Conservation (phyloP, 2,888 invertebrate genomes). For the Ommatoiulus sabulosus region DNA sequence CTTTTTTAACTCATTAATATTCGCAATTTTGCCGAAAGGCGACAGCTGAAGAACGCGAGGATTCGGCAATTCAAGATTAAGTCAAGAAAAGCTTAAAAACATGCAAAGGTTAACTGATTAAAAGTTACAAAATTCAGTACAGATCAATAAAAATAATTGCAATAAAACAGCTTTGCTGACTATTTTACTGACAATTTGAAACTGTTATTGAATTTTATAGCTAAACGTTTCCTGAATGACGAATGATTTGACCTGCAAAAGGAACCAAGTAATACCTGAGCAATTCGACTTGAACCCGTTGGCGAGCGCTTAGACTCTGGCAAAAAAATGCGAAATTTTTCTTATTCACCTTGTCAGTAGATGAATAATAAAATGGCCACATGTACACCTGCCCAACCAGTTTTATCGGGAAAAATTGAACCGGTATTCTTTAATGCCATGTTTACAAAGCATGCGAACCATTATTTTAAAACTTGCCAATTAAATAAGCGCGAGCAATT, state of each 20-base stretch:
- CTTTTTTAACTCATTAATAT: not conserved
- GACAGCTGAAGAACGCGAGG: not conserved
- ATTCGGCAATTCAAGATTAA: not conserved
- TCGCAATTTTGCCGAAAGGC: not conserved
- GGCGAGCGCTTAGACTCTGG: not conserved
- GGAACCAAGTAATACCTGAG: not conserved
- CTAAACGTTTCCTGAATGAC: not conserved
- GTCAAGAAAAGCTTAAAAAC: not conserved
- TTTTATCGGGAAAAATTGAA: not conserved
- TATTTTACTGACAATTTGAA: not conserved
- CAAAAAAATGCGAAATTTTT: not conserved
- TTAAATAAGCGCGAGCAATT: not conserved
- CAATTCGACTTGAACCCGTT: not conserved
- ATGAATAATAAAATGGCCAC: not conserved
- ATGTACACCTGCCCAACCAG: not conserved
- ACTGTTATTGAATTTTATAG: not conserved
- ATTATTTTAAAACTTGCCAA: not conserved
- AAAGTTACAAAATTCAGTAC: not conserved
- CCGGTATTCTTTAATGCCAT: slow-evolving; percentile 30
- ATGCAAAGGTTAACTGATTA: not conserved
- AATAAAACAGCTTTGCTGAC: not conserved
- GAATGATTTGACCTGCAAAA: no score
- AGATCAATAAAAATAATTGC: not conserved
- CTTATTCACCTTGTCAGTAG: not conserved
- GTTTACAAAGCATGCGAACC: not conserved